These are phyloP conservation scores for Gymnocephalus cernua DNA, from an alignment of 2,113 vertebrate species.

Conservation along the genomic window DNA sequence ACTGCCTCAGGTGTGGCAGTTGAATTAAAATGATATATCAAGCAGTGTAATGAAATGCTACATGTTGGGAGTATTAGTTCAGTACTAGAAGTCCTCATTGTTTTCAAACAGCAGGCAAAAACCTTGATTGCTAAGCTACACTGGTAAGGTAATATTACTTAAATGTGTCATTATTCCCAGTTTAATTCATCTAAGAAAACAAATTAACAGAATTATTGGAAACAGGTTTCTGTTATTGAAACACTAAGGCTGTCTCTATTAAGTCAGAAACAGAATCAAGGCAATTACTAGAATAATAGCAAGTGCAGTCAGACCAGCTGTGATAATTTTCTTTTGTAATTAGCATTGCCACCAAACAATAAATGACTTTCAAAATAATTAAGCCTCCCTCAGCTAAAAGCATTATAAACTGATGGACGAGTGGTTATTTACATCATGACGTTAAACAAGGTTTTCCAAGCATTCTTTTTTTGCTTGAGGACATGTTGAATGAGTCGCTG, in stretches of 20 bases:
- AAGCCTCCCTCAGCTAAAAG: constrained; percentile 32
- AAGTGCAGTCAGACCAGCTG: constrained; percentile 24
- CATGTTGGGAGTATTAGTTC: neutral
- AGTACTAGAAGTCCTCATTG: neutral
- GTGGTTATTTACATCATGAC: constrained; percentile 3
- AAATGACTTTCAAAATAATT: constrained; percentile 55
- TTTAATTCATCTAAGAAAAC: constrained; percentile 31
- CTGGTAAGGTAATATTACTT: neutral
- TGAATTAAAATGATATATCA: neutral
- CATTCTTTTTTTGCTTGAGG: constrained; percentile 1
- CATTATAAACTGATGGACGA: constrained; percentile 19
- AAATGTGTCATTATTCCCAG: constrained; percentile 28
- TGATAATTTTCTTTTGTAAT: constrained; percentile 45
- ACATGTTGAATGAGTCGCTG: neutral
- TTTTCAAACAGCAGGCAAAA: constrained; percentile 4
- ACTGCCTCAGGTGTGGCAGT: neutral
- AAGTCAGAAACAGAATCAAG: constrained; percentile 46
- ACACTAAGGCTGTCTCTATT: constrained; percentile 22
- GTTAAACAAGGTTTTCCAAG: constrained; percentile 12
- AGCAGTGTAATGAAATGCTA: constrained; percentile 3
- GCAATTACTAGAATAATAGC: constrained; percentile 50
- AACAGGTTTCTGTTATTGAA: constrained; percentile 4
- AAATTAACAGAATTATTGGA: constrained; percentile 27
- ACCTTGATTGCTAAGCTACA: neutral
- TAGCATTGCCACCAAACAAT: constrained; percentile 47